Evolutionary conservation across 1,140 invertebrate genomes (phyloP).

Genomic region (Zaprionus gabonicus): DNA sequence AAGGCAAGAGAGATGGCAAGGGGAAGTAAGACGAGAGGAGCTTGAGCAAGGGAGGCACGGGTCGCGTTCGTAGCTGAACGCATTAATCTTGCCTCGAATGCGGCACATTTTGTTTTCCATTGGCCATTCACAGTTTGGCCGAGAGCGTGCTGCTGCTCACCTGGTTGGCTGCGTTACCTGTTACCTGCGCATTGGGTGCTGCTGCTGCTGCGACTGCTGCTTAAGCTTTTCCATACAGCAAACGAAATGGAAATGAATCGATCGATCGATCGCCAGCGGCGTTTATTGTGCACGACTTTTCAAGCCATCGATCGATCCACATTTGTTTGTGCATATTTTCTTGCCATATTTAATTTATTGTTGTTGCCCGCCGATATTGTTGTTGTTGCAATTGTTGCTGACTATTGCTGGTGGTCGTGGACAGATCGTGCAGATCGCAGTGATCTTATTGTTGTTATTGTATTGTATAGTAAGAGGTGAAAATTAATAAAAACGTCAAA

Average conservation of each 20-base stretch:
- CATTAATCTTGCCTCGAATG: conserved; percentile 73
- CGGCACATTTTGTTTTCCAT: conserved; percentile 65
- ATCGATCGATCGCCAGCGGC: conserved; percentile 44
- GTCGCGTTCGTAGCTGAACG: conserved; percentile 34
- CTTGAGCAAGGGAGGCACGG: neutral
- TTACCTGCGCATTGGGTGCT: conserved; percentile 7
- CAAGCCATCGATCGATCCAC: conserved; percentile 61
- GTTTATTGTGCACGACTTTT: conserved; percentile 69
- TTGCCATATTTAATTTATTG: conserved; percentile 66
- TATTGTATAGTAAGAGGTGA: conserved; percentile 18
- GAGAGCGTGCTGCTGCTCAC: conserved; percentile 6
- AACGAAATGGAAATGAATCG: conserved; percentile 74
- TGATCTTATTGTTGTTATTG: neutral
- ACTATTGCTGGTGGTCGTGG: conserved; percentile 24
- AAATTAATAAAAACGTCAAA: conserved; percentile 43
- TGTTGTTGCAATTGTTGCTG: conserved; percentile 1
- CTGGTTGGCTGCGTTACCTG: conserved; percentile 25
- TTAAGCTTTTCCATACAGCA: conserved; percentile 50
- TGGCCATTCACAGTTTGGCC: conserved; percentile 35
- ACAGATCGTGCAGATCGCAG: neutral
- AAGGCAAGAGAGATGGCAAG: neutral
- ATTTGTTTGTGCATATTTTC: conserved; percentile 63
- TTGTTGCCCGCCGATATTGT: conserved; percentile 34
- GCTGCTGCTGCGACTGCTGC: conserved; percentile 11
- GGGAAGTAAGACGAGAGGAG: neutral